Evolutionary conservation across 2,113 vertebrate species (phyloP), one percentile per base, ranked within the genome.

Genomic region (Capreolus pygargus): DNA sequence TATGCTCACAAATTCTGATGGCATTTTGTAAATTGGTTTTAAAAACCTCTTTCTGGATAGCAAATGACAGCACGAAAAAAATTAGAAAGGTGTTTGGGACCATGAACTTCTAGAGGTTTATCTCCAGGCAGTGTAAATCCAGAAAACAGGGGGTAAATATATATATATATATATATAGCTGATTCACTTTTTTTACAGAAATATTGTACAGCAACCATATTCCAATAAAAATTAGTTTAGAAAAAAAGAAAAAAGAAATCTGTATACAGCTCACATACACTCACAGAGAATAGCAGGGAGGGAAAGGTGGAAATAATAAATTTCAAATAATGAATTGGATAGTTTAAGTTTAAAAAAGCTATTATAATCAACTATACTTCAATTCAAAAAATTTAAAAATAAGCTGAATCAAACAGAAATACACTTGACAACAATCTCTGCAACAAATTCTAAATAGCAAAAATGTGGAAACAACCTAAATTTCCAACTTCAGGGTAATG

Each of bases 371-470:
- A 83, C 33, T 15, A 36, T 54, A 36, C 52, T 9, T 55, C 33
- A 36, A 83, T 27, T 8, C 16, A 55, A 83, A 83, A 83, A 83
- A 36, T 55, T n/a, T n/a, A 5, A 27, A 55, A 83, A 27, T 94
- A 70, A 96, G 61, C 60, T 27, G 54, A 67, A 54, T 43, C 86
- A 79, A 60, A 97, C 89, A 92, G 45, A 94, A 47, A 45, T 1
- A 14, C 4, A 23, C 39, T 92, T 90, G 81, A 67, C 93, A 86
- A 86, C 36, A 60, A 91, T 54, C 85, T 90, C 52, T 93, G 64
- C 43, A 78, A 97, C 43, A 33, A 86, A 81, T 95, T 89, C 67
- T 97, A 61, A 94, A 36, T 15, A 96, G 52, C 6, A 81, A 88
- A 79, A 60, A 60, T 11, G 2, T 52, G 74, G 50, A 74, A 91